Conservation (phyloP, 2,888 invertebrate genomes). For the Campoplex capitator region DNA sequence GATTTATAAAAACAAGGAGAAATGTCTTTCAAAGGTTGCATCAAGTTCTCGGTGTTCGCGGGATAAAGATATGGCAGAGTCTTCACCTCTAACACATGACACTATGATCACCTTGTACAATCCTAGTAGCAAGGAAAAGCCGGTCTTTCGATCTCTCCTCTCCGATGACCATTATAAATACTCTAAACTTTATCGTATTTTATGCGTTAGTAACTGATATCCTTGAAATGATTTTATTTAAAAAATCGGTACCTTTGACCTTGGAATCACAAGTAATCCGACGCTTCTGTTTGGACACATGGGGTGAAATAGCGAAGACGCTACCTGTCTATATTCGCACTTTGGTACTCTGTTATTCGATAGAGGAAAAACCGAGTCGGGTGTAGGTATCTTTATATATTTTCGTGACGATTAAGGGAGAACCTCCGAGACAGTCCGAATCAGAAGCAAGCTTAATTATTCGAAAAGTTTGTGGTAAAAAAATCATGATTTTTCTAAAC, state of each 20-base stretch:
- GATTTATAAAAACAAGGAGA: background rate
- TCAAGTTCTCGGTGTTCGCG: background rate
- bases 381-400: no score
- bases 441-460: no score
- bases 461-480: no score
- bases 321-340: no score
- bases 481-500: no score
- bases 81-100: background rate
- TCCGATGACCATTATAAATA: background rate
- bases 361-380: no score
- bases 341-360: no score
- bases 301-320: background rate
- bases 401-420: no score
- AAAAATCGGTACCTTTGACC: background rate
- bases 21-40: background rate
- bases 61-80: background rate
- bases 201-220: background rate
- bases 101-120: constrained; percentile 11
- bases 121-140: background rate
- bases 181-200: background rate
- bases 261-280: background rate
- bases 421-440: no score
- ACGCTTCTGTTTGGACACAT: background rate
- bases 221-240: background rate
- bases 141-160: background rate